Conservation (phyloP, 1,140 invertebrate genomes). For the Cherax destructor region DNA sequence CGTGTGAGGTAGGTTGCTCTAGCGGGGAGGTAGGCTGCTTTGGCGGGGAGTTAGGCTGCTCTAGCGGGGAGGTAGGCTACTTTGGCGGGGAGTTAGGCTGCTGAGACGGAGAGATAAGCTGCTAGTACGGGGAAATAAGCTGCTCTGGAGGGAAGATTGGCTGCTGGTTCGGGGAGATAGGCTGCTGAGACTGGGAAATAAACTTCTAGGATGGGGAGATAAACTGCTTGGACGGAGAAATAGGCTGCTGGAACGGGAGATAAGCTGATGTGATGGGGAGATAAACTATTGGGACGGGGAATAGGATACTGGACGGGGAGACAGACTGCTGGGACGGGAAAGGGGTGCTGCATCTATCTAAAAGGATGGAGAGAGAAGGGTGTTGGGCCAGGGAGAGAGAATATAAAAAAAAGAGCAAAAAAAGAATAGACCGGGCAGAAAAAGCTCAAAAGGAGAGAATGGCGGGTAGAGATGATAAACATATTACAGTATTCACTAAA, state of each 20-base stretch:
- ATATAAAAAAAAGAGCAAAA: too few species aligned
- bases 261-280: background rate
- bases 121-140: slow-evolving; percentile 75
- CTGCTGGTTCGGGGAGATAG: too few species aligned
- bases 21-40: background rate
- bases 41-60: slow-evolving; percentile 75
- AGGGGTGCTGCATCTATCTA: too few species aligned
- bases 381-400: too few species aligned
- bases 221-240: background rate
- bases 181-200: background rate
- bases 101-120: background rate
- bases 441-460: too few species aligned
- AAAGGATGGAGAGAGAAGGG: too few species aligned
- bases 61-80: background rate
- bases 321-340: too few species aligned
- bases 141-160: slow-evolving; percentile 25
- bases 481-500: too few species aligned
- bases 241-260: background rate
- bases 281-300: background rate
- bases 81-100: slow-evolving; percentile 75
- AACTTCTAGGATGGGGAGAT: background rate
- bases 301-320: background rate
- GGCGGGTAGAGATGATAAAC: too few species aligned
- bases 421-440: too few species aligned
- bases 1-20: slow-evolving; percentile 86